Conservation (phyloP, 2,797 vertebrate genomes). For the Eulemur rubriventer region DNA sequence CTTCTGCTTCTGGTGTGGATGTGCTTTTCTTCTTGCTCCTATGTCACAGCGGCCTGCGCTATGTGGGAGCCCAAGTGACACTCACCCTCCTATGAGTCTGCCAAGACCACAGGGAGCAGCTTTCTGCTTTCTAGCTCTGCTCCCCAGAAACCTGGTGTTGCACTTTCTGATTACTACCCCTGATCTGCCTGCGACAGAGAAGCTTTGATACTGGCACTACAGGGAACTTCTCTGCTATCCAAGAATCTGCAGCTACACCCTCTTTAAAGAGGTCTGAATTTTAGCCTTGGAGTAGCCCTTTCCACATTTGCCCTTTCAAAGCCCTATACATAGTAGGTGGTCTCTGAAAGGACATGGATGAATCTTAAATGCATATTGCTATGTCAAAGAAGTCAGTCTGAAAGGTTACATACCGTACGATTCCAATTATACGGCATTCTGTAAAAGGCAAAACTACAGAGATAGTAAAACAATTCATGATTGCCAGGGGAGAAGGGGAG, state of each 20-base stretch:
- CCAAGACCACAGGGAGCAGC: rapidly evolving
- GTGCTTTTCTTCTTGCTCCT: neutral
- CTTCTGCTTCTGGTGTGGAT: neutral
- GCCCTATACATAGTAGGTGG: neutral
- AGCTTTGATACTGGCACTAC: neutral
- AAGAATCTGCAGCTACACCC: rapidly evolving
- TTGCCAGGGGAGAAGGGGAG: neutral
- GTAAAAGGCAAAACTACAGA: neutral
- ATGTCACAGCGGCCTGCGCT: neutral
- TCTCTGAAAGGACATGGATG: neutral
- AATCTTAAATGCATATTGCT: neutral
- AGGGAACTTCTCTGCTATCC: neutral
- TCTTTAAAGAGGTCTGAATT: neutral
- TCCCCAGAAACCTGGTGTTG: neutral
- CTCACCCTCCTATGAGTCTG: neutral
- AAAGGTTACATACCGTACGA: neutral
- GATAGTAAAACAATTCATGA: neutral
- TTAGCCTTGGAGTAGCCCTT: neutral
- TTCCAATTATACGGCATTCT: neutral
- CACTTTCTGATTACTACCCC: neutral
- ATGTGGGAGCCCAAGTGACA: rapidly evolving
- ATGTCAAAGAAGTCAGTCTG: neutral
- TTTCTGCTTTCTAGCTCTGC: neutral
- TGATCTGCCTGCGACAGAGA: neutral
- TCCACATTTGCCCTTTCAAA: neutral